These are phyloP conservation scores for Pseudeuparius sepicola DNA, from an alignment of 2,888 invertebrate genomes.

Conservation along the genomic window DNA sequence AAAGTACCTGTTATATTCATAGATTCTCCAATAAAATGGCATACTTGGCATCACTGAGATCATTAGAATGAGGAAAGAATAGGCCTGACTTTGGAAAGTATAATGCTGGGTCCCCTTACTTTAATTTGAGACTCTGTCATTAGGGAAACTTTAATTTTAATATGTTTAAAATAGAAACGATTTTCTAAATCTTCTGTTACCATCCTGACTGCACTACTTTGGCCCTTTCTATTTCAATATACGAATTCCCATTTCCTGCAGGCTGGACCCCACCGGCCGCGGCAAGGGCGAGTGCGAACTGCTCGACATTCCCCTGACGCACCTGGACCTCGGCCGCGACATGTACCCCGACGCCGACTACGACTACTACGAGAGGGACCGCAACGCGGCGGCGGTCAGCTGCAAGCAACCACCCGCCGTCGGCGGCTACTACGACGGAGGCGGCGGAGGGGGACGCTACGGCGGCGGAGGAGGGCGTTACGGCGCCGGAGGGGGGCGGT, in stretches of 20 bases:
- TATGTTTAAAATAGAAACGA: too few relatives aligned
- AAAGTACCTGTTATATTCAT: too few relatives aligned
- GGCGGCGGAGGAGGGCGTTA: slow-evolving; percentile 16
- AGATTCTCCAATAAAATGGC: too few relatives aligned
- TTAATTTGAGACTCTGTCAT: too few relatives aligned
- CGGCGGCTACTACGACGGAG: slow-evolving; percentile 2
- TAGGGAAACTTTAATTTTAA: too few relatives aligned
- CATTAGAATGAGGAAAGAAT: too few relatives aligned
- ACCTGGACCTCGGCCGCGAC: slow-evolving; percentile 54
- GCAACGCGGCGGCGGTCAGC: slow-evolving; percentile 48
- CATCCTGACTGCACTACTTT: too few relatives aligned
- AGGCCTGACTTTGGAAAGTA: too few relatives aligned
- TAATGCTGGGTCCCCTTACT: too few relatives aligned
- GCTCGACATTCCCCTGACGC: slow-evolving; percentile 58
- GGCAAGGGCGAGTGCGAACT: slow-evolving; percentile 71
- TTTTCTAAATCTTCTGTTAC: too few relatives aligned
- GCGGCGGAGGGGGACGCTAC: slow-evolving; percentile 11
- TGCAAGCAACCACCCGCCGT: slow-evolving; percentile 23
- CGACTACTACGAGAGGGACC: slow-evolving; percentile 70
- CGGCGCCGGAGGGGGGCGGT: not conserved
- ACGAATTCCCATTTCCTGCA: slow-evolving; percentile 28
- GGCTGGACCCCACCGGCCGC: slow-evolving; percentile 57
- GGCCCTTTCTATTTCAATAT: not conserved
- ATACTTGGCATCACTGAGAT: too few relatives aligned
- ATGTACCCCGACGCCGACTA: slow-evolving; percentile 60